These are phyloP conservation scores for Chrosomus eos DNA, from an alignment of 2,797 vertebrate genomes.

Conservation along the genomic window DNA sequence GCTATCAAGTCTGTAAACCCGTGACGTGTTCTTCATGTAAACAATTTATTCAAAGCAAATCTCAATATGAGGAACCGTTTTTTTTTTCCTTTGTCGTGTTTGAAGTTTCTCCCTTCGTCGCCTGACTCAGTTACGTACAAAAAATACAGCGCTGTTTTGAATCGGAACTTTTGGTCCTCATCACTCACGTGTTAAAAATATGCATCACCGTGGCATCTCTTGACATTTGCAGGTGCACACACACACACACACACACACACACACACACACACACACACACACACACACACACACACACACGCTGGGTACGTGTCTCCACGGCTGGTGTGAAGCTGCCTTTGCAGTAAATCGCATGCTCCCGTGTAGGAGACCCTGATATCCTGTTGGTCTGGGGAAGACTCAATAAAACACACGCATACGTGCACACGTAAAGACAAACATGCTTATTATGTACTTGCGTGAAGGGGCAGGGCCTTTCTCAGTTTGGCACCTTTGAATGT, in stretches of 20 bases:
- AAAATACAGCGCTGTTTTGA: slow-evolving; percentile 61
- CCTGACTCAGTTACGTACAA: slow-evolving; percentile 26
- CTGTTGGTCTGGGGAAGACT: slow-evolving; percentile 62
- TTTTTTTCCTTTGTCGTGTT: neutral
- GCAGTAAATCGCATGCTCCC: slow-evolving; percentile 58
- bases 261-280: slow-evolving; percentile 44
- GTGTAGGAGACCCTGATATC: slow-evolving; percentile 60
- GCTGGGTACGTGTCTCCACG: slow-evolving; percentile 46
- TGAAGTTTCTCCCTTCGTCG: neutral
- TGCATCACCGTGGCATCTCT: slow-evolving; percentile 52
- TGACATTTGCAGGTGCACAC: slow-evolving; percentile 38
- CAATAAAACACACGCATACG: slow-evolving; percentile 54
- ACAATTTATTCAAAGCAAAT: slow-evolving; percentile 39
- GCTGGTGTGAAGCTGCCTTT: slow-evolving; percentile 61
- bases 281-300: slow-evolving; percentile 41
- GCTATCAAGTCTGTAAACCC: slow-evolving; percentile 24
- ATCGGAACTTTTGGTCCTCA: slow-evolving; percentile 35
- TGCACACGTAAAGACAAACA: slow-evolving; percentile 32
- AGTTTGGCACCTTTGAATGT: slow-evolving; percentile 36
- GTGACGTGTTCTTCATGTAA: slow-evolving; percentile 35
- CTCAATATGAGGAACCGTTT: slow-evolving; percentile 42
- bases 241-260: slow-evolving; percentile 36
- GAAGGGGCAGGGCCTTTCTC: slow-evolving; percentile 32
- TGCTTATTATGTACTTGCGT: slow-evolving; percentile 52
- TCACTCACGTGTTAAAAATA: slow-evolving; percentile 35